Evolutionary conservation across 2,888 invertebrate species (phyloP).

Genomic region (Dermolepida albohirtum): DNA sequence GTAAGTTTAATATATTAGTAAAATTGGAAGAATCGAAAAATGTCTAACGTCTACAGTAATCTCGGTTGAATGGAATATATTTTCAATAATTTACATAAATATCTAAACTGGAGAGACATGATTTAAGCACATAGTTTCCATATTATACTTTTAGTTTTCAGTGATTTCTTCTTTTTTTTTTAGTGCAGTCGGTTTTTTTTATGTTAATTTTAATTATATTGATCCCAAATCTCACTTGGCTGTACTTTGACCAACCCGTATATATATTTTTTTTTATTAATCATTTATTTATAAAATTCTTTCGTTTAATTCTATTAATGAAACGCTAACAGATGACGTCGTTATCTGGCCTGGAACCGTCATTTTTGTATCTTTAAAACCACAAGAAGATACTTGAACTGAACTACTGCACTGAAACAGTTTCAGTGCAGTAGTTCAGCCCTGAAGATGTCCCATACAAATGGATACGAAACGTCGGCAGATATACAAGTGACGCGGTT

Average conservation of each 20-base stretch:
- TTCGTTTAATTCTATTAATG: slow-evolving; percentile 7
- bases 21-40: slow-evolving; percentile 24
- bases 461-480: too few relatives aligned
- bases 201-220: slow-evolving; percentile 46
- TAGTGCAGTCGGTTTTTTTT: slow-evolving; percentile 32
- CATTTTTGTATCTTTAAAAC: too few relatives aligned
- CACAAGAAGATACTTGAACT: too few relatives aligned
- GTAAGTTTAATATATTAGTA: slow-evolving; percentile 10
- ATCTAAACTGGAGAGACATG: slow-evolving; percentile 11
- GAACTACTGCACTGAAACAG: too few relatives aligned
- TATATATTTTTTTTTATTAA: slow-evolving; percentile 35
- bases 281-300: slow-evolving; percentile 7
- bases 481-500: too few relatives aligned
- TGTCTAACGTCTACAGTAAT: slow-evolving; percentile 17
- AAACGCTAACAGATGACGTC: too few relatives aligned
- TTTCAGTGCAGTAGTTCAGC: too few relatives aligned
- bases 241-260: slow-evolving; percentile 45
- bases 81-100: not conserved
- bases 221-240: slow-evolving; percentile 52
- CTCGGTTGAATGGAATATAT: slow-evolving; percentile 8
- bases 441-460: too few relatives aligned
- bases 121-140: slow-evolving; percentile 20
- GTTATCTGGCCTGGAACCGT: too few relatives aligned
- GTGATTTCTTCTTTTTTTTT: slow-evolving; percentile 17
- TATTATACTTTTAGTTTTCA: slow-evolving; percentile 9